Evolutionary conservation across 2,888 invertebrate genomes (phyloP).

Genomic region (Trichogramma dendrolimi): DNA sequence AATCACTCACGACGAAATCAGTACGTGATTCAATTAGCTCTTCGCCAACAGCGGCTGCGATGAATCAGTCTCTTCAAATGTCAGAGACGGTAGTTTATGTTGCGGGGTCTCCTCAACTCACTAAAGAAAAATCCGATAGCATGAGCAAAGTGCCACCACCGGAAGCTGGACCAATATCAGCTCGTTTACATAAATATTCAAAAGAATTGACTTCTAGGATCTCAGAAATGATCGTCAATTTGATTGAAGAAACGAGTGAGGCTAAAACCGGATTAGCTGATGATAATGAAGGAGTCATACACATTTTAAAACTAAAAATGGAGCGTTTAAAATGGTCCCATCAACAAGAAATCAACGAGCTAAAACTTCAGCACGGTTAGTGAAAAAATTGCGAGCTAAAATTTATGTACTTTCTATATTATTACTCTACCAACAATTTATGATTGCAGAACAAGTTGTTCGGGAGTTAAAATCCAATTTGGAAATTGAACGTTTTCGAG

Average conservation of each 20-base stretch:
- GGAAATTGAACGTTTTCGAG: slow-evolving; percentile 66
- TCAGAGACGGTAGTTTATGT: too few relatives aligned
- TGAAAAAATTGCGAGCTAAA: not conserved
- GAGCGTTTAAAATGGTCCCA: slow-evolving; percentile 70
- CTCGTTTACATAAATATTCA: slow-evolving; percentile 41
- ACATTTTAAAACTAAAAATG: slow-evolving; percentile 63
- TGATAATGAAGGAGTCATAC: slow-evolving; percentile 57
- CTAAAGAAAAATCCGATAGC: not conserved
- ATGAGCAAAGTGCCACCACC: slow-evolving; percentile 42
- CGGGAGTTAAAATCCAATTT: slow-evolving; percentile 67
- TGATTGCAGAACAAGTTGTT: slow-evolving; percentile 60
- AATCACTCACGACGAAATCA: too few relatives aligned
- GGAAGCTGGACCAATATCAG: slow-evolving; percentile 46
- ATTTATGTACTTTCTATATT: not conserved
- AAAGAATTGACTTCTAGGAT: slow-evolving; percentile 43
- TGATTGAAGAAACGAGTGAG: slow-evolving; percentile 37
- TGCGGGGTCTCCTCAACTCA: too few relatives aligned
- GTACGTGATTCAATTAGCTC: too few relatives aligned
- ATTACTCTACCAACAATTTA: not conserved
- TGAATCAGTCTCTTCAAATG: too few relatives aligned
- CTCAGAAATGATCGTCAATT: slow-evolving; percentile 47
- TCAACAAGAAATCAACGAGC: slow-evolving; percentile 68
- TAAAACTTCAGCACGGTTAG: slow-evolving; percentile 68
- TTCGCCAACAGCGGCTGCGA: too few relatives aligned
- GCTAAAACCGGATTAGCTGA: slow-evolving; percentile 24